These are phyloP conservation scores for Sebastes cheni DNA, from an alignment of 2,797 vertebrate genomes.

Conservation along the genomic window DNA sequence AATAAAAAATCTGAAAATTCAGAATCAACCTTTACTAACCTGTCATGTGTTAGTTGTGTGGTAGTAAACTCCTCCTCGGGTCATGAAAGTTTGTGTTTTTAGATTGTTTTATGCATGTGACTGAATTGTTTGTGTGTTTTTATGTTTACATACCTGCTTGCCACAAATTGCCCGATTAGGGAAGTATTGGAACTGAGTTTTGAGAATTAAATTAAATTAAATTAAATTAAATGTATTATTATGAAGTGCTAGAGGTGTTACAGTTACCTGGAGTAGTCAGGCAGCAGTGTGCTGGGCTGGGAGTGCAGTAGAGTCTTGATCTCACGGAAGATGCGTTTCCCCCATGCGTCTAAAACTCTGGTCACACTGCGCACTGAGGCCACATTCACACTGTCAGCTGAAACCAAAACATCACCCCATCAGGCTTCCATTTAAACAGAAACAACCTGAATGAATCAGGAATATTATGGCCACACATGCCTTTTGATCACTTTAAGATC, in stretches of 20 bases:
- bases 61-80: background rate
- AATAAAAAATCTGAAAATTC: too few relatives aligned
- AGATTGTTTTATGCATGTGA: background rate
- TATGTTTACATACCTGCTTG: too few relatives aligned
- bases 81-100: background rate
- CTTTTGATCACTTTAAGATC: background rate
- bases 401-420: slow-evolving; percentile 29
- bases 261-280: slow-evolving; percentile 84
- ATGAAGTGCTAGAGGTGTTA: background rate
- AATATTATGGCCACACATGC: background rate
- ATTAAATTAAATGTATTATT: background rate
- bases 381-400: slow-evolving; percentile 85
- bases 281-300: slow-evolving; percentile 81
- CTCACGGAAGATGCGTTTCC: slow-evolving; percentile 85
- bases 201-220: background rate
- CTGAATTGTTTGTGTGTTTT: background rate
- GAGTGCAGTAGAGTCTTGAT: slow-evolving; percentile 84
- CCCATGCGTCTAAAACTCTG: slow-evolving; percentile 83
- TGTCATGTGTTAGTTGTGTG: too few relatives aligned
- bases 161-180: background rate
- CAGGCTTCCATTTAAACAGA: slow-evolving; percentile 13
- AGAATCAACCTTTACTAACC: too few relatives aligned
- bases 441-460: slow-evolving; percentile 4
- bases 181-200: background rate
- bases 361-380: slow-evolving; percentile 83